Base-by-base conservation (phyloP, 2,113 vertebrate genomes). In the Crotophaga sulcirostris region DNA sequence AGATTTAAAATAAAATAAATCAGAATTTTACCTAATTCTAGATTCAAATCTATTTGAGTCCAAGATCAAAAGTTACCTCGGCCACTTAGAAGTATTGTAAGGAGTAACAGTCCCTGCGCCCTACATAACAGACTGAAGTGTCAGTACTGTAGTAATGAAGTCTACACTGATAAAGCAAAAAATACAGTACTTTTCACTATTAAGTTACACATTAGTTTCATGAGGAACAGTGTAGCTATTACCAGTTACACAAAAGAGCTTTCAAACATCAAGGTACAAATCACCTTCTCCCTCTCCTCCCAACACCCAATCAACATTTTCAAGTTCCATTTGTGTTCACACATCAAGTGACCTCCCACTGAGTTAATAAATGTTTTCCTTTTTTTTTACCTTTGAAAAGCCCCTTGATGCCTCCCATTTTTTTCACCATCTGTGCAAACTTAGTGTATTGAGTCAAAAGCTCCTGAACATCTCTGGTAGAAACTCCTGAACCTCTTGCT, bases 341-440 rank as follows among this genome's bases (percentile, higher is more conserved):
- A 24, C 7, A 59, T 47, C 23, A 77, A 77, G 20, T 55, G 23
- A 83, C 38, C 36, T 62, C 26, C 10, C 13, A 28, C 3, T 6
- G 6, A 77, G 8, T 45, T 73, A 66, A 64, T 45, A 23, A 64
- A 7, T 19, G 62, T 54, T 20, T 36, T 93, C 62, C 76, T 9
- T 36, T 40, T 93, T 38, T 68, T 44, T 96, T 97, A 99, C 99
- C 99, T 99, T 99, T 99, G 90, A 99, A 99, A 58, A 99, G 98
- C 17, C 99, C 99, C 96, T 99, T 99, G 97, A 99, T 99, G 79
- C 99, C 99, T 42, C 99, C 99, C 99, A 99, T 99, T 98, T 99
- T 99, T 97, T 99, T 99, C 40, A 99, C 99, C 99, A 99, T 99
- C 97, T 99, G 99, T 87, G 99, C 99, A 93, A 99, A 99, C 97